Evolutionary conservation across 2,797 vertebrate genomes (phyloP), one percentile per base, ranked within the genome.

Genomic region (Galago senegalensis): DNA sequence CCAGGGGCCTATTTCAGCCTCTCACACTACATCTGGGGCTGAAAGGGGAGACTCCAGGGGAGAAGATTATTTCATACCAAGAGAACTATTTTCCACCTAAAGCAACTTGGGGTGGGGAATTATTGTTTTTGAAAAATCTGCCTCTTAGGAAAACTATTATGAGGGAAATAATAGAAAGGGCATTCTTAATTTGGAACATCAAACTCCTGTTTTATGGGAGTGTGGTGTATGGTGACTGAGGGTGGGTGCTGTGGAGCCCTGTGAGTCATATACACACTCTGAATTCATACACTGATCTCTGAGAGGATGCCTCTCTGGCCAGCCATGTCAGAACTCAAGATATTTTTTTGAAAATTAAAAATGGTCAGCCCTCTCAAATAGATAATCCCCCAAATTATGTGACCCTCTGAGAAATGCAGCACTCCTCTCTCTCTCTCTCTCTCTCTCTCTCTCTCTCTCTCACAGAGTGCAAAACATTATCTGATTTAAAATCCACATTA

Each of bases 11-110:
- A 40, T 46, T 31, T 60, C 56, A 87, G 8, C 58, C 53, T 96
- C 77, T 92, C 46, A 23, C 85, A 37, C 49, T 73, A 60, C 13
- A 11, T 91, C 85, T 65, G 53, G 87, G 80, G 80, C 23, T 5
- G 3, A 87, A 82, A 86, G 31, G 10, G 31, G 10, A 2, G 29
- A 21, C 40, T 46, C 75, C 60, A 60, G 94, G 77, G 93, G 77
- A 84, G 81, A 76, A 20, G 85, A 67, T 70, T 43, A 69, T 96
- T 97, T 96, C 94, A 86, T 75, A 79, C 21, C 81, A 94, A 75
- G 46, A 2, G n/a, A 96, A 40, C 34, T 34, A 27, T 58, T 87
- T 89, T 84, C 56, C 91, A 85, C 67, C 76, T 89, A 81, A 89
- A 96, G 95, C 43, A 60, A 85, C 40, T 84, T 87, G 91, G 34